Evolutionary conservation across 2,888 invertebrate genomes (phyloP).

Genomic region (Argyresthia goedartella): DNA sequence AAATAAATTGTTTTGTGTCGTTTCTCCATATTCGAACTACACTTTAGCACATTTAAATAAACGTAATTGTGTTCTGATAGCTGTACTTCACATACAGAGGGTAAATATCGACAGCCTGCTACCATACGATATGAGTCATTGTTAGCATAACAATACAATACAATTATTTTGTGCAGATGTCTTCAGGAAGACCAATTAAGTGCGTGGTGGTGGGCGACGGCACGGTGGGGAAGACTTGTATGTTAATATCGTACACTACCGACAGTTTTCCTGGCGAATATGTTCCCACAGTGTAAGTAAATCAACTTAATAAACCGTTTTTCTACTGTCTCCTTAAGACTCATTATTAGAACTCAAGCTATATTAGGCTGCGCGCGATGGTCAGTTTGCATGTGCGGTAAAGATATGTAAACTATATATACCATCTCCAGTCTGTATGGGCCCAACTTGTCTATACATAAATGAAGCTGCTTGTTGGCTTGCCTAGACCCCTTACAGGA

Average conservation of each 20-base stretch:
- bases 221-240: conserved; percentile 94
- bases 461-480: no score
- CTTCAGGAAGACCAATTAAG: conserved; percentile 92
- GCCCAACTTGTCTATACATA: no score
- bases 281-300: conserved; percentile 92
- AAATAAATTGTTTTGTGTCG: not conserved
- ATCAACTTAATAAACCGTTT: no score
- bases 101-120: not conserved
- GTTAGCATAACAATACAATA: conserved; percentile 15
- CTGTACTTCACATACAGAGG: not conserved
- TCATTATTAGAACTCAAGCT: not conserved
- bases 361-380: not conserved
- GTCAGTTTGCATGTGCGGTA: not conserved
- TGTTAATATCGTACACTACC: conserved; percentile 93
- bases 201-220: conserved; percentile 95
- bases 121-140: conserved; percentile 42
- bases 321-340: not conserved
- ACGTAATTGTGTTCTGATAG: no score
- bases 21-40: not conserved
- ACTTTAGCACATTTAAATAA: no score
- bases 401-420: not conserved
- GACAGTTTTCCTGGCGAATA: conserved; percentile 96
- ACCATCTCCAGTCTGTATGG: no score
- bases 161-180: conserved; percentile 70
- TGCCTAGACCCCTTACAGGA: no score